Evolutionary conservation across 2,113 vertebrate genomes (phyloP).

Genomic region (Tympanuchus pallidicinctus): DNA sequence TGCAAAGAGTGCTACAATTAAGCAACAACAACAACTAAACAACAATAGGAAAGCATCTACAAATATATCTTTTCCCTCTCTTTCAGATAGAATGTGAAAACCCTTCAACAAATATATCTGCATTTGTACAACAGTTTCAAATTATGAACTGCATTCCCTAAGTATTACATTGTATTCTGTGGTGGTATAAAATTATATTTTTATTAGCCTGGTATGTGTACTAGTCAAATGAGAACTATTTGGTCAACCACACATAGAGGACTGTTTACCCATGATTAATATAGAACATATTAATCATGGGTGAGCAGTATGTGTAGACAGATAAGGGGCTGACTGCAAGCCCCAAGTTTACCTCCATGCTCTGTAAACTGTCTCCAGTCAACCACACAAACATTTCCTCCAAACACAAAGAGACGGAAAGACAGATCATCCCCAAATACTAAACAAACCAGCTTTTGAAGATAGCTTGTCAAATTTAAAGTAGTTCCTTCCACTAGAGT

Average conservation of each 20-base stretch:
- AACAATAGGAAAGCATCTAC: background rate
- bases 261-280: background rate
- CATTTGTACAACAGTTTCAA: constrained; percentile 26
- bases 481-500: background rate
- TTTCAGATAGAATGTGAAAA: background rate
- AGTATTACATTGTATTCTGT: constrained; percentile 21
- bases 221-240: constrained; percentile 25
- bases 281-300: background rate
- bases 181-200: constrained; percentile 10
- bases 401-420: background rate
- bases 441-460: background rate
- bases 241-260: constrained; percentile 4
- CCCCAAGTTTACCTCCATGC: background rate
- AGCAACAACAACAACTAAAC: background rate
- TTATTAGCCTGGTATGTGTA: constrained; percentile 25
- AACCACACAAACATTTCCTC: background rate
- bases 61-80: background rate
- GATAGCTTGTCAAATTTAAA: background rate
- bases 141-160: constrained; percentile 16
- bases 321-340: background rate
- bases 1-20: background rate
- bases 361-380: background rate
- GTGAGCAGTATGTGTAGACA: background rate
- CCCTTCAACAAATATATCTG: background rate
- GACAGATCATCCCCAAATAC: background rate